A percentile compares a stretch with the other conserved stretches of the same genome.
phyloP scores from a whole-genome alignment of 2,113 vertebrate genomes.

The Alces alces region DNA sequence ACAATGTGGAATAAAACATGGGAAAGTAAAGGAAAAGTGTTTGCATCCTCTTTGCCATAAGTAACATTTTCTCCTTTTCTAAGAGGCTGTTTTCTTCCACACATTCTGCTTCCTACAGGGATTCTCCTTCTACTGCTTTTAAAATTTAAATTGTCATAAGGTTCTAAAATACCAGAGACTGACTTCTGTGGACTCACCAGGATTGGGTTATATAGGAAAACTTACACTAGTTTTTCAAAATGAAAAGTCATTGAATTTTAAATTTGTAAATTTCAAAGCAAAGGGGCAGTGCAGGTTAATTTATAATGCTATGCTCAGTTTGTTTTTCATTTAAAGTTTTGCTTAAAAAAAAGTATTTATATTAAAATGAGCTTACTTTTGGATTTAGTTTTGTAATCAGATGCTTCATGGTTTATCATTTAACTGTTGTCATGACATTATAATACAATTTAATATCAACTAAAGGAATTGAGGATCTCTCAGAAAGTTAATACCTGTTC shows the following conservation, averaged over 20 bases:
- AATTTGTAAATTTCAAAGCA: background rate
- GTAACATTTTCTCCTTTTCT: background rate
- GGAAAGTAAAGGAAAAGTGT: background rate
- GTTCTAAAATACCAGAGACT: background rate
- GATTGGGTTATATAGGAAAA: background rate
- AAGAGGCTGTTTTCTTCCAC: background rate
- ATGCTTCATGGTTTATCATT: background rate
- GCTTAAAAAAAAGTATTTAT: background rate
- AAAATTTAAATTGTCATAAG: background rate
- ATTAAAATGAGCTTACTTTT: slow-evolving; percentile 1
- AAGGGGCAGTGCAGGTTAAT: background rate
- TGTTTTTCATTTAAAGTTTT: background rate
- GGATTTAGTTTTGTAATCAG: background rate
- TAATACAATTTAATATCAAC: background rate
- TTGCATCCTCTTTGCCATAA: background rate
- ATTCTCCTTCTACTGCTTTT: background rate
- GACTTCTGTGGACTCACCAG: background rate
- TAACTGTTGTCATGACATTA: background rate
- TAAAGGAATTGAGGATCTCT: background rate
- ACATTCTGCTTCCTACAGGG: background rate
- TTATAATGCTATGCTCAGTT: background rate
- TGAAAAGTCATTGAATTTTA: background rate
- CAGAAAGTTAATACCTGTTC: background rate
- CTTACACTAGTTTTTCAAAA: background rate
- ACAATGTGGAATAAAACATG: background rate